Percentiles rank a stretch among this genome's conserved stretches.
Conservation (phyloP, 1,140 invertebrate species). For the Ceratoteleas bidentatus region DNA sequence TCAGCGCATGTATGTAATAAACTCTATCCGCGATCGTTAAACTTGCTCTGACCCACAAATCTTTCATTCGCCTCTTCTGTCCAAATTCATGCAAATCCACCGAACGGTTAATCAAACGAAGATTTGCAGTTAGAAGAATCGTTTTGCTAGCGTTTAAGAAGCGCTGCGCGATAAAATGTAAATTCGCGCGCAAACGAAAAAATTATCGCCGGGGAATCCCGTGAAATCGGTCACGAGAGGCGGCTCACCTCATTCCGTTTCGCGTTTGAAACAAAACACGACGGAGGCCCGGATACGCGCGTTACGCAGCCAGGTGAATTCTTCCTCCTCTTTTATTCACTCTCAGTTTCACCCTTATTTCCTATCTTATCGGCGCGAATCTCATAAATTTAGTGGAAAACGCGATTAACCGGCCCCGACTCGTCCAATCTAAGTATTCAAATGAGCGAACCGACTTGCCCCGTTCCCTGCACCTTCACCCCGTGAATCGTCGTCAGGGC, state of each 20-base stretch:
- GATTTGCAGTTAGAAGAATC: too few species aligned
- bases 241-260: conserved; percentile 30
- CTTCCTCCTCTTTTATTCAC: conserved; percentile 66
- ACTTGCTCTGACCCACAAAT: too few species aligned
- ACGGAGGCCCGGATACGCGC: too few species aligned
- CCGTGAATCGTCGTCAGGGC: conserved; percentile 50
- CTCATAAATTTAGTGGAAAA: conserved; percentile 81
- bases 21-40: too few species aligned
- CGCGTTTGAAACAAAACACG: conserved; percentile 36
- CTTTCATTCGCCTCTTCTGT: too few species aligned
- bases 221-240: conserved; percentile 7
- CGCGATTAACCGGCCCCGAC: conserved; percentile 79
- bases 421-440: conserved; percentile 82
- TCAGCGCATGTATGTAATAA: too few species aligned
- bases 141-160: too few species aligned
- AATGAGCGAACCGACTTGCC: conserved; percentile 75
- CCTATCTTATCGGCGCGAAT: conserved; percentile 77
- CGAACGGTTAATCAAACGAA: too few species aligned
- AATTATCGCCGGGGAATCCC: conserved; percentile 20
- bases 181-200: conserved; percentile 21
- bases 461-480: too few species aligned
- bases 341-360: conserved; percentile 65
- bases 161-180: conserved; percentile 16
- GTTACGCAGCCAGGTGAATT: conserved; percentile 44
- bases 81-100: too few species aligned